Conservation (phyloP, 2,113 vertebrate species). For the Nothoprocta pentlandii region DNA sequence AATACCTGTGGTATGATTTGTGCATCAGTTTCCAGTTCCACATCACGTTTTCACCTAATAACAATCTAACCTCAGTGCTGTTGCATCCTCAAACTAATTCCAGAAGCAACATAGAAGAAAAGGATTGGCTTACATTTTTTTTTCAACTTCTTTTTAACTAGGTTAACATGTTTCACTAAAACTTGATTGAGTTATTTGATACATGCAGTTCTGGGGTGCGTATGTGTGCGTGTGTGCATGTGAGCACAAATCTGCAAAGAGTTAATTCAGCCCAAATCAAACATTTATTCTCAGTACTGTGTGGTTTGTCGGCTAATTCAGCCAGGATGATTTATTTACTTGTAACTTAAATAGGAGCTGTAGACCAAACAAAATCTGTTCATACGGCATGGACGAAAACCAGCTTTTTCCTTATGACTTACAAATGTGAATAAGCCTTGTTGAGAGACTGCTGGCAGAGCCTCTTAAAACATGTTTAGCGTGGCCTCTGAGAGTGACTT, state of each 20-base stretch:
- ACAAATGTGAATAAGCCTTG: slow-evolving; percentile 42
- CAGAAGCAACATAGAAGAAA: neutral
- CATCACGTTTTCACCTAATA: slow-evolving; percentile 2
- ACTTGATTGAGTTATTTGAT: neutral
- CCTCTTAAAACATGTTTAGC: slow-evolving; percentile 27
- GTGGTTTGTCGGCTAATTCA: slow-evolving; percentile 52
- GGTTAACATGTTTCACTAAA: neutral
- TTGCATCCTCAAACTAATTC: slow-evolving; percentile 1
- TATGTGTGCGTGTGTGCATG: neutral
- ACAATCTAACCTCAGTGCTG: neutral
- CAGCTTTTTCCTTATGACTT: slow-evolving; percentile 40
- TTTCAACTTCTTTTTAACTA: neutral
- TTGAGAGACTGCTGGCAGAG: slow-evolving; percentile 27
- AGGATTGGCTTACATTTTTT: neutral
- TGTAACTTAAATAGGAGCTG: slow-evolving; percentile 58
- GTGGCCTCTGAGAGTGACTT: slow-evolving; percentile 21
- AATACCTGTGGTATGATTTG: neutral
- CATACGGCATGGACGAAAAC: slow-evolving; percentile 37
- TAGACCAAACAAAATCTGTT: slow-evolving; percentile 72
- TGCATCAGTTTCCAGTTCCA: neutral
- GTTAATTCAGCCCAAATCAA: slow-evolving; percentile 35
- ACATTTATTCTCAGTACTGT: slow-evolving; percentile 35
- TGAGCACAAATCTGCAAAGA: neutral
- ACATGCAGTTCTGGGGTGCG: neutral
- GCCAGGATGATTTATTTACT: slow-evolving; percentile 58